Conservation (phyloP, 1,140 invertebrate genomes). For the Drosophila erecta region DNA sequence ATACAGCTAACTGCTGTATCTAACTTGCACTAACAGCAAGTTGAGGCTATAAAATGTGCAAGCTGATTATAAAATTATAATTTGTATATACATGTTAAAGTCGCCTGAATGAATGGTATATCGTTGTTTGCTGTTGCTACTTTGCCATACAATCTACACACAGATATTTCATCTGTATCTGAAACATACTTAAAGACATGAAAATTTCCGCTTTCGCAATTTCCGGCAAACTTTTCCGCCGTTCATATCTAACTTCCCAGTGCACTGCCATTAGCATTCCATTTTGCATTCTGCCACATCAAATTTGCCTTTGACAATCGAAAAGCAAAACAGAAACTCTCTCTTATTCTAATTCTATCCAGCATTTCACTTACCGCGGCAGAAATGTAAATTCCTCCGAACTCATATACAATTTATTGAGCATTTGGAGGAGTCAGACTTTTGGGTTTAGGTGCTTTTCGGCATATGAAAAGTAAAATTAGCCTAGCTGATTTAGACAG, state of each 20-base stretch:
- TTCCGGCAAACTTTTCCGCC: constrained; percentile 28
- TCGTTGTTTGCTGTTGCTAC: neutral
- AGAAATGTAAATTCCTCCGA: constrained; percentile 72
- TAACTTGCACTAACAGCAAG: too few species aligned
- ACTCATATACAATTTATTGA: constrained; percentile 69
- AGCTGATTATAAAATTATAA: too few species aligned
- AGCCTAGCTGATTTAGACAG: constrained; percentile 12
- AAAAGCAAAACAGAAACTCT: constrained; percentile 3
- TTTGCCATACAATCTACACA: neutral
- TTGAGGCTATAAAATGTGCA: too few species aligned
- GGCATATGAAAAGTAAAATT: constrained; percentile 44
- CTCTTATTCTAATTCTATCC: constrained; percentile 9
- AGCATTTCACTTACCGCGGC: constrained; percentile 56
- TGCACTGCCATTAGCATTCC: constrained; percentile 42
- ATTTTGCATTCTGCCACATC: constrained; percentile 50
- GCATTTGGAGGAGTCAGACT: constrained; percentile 53
- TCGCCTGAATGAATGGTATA: neutral
- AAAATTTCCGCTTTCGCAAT: constrained; percentile 3
- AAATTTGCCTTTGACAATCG: constrained; percentile 38
- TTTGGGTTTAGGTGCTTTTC: constrained; percentile 31
- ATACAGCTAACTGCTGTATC: too few species aligned
- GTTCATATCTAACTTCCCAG: constrained; percentile 9
- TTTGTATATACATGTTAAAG: too few species aligned
- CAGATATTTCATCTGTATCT: too few species aligned
- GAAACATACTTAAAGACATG: neutral